Percentiles rank a stretch among this genome's conserved stretches.
These are phyloP conservation scores for Chelon labrosus DNA, from an alignment of 2,797 vertebrate species.

Conservation along the genomic window DNA sequence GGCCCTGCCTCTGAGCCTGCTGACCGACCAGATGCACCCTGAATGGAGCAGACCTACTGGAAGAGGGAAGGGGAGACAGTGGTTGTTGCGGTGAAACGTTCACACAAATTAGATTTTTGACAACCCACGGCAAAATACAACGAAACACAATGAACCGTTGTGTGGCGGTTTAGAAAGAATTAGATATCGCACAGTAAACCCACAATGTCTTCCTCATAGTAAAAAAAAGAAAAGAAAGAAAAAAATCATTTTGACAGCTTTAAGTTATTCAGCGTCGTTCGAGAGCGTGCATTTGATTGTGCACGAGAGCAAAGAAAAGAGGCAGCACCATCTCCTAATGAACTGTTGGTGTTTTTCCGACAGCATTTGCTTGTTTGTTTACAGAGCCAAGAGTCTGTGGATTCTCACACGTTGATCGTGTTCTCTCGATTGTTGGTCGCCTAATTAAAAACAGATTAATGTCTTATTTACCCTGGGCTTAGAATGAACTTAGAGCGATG, in stretches of 20 bases:
- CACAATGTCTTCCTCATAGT: too few relatives aligned
- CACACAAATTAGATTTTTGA: conserved; percentile 43
- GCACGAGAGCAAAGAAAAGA: neutral
- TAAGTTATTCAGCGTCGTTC: too few relatives aligned
- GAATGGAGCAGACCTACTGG: conserved; percentile 67
- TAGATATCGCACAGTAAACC: too few relatives aligned
- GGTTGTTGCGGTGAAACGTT: conserved; percentile 63
- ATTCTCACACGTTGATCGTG: conserved; percentile 40
- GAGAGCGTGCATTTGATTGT: neutral
- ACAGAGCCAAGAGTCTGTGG: conserved; percentile 32
- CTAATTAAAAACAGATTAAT: conserved; percentile 65
- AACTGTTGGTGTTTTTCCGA: conserved; percentile 46
- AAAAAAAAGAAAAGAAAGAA: too few relatives aligned
- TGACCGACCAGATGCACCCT: conserved; percentile 84
- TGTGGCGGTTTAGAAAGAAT: too few relatives aligned
- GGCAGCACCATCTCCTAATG: conserved; percentile 32
- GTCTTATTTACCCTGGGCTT: conserved; percentile 44
- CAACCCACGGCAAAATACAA: neutral
- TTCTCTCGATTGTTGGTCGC: conserved; percentile 28
- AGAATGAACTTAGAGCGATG: conserved; percentile 23
- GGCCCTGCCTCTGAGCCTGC: conserved; percentile 80
- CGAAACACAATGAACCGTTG: too few relatives aligned
- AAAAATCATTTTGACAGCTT: too few relatives aligned
- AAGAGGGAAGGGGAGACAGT: conserved; percentile 55
- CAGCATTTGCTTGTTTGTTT: conserved; percentile 53